Evolutionary conservation across 1,140 invertebrate species (phyloP).

Genomic region (Hydropsyche tenuis): DNA sequence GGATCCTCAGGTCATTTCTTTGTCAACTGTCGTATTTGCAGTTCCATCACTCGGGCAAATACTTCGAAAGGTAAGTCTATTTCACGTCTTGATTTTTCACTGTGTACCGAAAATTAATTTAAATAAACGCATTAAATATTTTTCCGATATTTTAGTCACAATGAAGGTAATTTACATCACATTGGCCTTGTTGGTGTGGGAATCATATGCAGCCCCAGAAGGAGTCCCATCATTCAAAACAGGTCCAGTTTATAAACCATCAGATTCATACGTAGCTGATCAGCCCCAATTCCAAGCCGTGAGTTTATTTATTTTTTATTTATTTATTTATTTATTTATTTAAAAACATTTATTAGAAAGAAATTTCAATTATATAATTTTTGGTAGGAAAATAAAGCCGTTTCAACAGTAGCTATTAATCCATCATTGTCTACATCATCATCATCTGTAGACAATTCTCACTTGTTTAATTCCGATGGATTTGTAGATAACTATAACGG

Average conservation of each 20-base stretch:
- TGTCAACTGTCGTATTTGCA: neutral
- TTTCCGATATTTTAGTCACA: constrained; percentile 9
- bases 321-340: constrained; percentile 1
- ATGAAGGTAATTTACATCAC: constrained; percentile 9
- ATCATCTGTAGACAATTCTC: neutral
- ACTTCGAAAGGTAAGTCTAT: constrained; percentile 3
- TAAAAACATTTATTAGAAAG: neutral
- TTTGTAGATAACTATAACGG: constrained; percentile 33
- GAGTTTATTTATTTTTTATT: constrained; percentile 19
- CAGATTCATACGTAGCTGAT: constrained; percentile 35
- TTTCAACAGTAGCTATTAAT: neutral
- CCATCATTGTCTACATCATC: neutral
- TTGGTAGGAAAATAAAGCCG: constrained; percentile 1
- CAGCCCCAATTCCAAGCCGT: constrained; percentile 42
- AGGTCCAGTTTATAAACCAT: constrained; percentile 27
- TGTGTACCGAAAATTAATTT: neutral
- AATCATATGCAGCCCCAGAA: constrained; percentile 20
- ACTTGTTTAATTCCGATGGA: constrained; percentile 35
- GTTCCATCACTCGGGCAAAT: neutral
- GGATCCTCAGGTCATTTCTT: constrained; percentile 16
- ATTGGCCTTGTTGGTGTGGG: neutral
- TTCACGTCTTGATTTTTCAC: neutral
- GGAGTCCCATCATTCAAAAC: neutral
- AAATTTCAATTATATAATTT: constrained; percentile 21
- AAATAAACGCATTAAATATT: neutral